A percentile compares a stretch with the other conserved stretches of the same genome.
These are phyloP conservation scores for Platynereis dumerilii DNA, from an alignment of 2,888 invertebrate genomes.

Conservation along the genomic window DNA sequence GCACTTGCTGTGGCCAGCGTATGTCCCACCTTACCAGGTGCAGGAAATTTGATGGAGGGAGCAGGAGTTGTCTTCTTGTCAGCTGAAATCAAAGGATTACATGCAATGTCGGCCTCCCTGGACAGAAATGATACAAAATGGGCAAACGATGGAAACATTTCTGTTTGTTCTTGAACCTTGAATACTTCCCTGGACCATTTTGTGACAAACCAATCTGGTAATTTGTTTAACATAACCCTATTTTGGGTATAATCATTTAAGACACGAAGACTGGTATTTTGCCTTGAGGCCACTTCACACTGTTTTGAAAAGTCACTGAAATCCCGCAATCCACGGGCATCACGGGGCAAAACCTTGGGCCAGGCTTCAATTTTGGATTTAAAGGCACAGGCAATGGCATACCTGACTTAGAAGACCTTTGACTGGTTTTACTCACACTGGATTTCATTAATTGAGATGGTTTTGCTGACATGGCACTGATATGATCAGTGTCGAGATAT, in stretches of 20 bases:
- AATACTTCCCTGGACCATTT: neutral
- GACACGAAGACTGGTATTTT: neutral
- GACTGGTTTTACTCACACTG: too few species aligned
- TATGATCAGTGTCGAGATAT: too few species aligned
- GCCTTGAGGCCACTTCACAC: neutral
- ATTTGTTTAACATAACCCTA: neutral
- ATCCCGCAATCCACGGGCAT: neutral
- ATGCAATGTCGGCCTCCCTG: neutral
- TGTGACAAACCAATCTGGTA: constrained; percentile 1
- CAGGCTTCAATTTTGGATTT: neutral
- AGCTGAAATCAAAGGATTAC: neutral
- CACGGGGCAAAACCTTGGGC: neutral
- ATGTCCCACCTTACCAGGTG: too few species aligned
- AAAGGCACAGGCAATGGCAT: neutral
- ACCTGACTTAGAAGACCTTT: too few species aligned
- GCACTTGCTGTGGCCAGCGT: too few species aligned
- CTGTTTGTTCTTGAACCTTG: neutral
- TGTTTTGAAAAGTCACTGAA: neutral
- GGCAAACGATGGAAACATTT: neutral
- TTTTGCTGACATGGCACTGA: too few species aligned
- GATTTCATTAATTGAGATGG: too few species aligned
- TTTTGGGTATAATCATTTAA: neutral
- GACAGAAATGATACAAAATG: neutral
- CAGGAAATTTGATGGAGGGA: too few species aligned
- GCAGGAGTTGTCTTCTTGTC: too few species aligned